These are phyloP conservation scores for Ochotona princeps DNA, from an alignment of 2,113 vertebrate species.

Conservation along the genomic window DNA sequence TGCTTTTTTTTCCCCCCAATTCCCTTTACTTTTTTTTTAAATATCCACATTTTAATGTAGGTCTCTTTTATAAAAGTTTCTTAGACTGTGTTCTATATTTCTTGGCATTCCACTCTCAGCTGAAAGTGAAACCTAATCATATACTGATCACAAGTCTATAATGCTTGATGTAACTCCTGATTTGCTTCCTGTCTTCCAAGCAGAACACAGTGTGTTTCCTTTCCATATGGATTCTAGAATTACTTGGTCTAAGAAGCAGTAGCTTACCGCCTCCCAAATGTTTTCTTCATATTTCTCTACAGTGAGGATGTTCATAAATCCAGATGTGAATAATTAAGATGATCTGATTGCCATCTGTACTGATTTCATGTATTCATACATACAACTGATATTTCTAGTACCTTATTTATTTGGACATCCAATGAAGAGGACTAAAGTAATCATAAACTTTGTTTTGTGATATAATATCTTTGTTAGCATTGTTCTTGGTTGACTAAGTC, in stretches of 20 bases:
- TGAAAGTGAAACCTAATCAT: slow-evolving; percentile 62
- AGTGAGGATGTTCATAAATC: slow-evolving; percentile 50
- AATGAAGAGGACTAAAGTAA: not conserved
- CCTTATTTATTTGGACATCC: not conserved
- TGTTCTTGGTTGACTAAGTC: not conserved
- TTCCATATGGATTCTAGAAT: slow-evolving; percentile 71
- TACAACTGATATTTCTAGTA: slow-evolving; percentile 49
- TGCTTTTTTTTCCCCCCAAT: not conserved
- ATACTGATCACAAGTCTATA: slow-evolving; percentile 65
- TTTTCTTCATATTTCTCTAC: slow-evolving; percentile 45
- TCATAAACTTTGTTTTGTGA: not conserved
- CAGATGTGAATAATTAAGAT: slow-evolving; percentile 67
- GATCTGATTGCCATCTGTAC: slow-evolving; percentile 52
- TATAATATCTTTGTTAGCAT: not conserved
- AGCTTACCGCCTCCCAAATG: slow-evolving; percentile 44
- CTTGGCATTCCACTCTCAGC: slow-evolving; percentile 53
- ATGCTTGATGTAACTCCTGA: slow-evolving; percentile 67
- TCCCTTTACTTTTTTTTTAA: slow-evolving; percentile 41
- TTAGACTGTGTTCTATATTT: slow-evolving; percentile 58
- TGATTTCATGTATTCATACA: slow-evolving; percentile 38
- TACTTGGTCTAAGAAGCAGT: slow-evolving; percentile 70
- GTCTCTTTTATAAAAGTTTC: slow-evolving; percentile 58
- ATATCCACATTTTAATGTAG: slow-evolving; percentile 55
- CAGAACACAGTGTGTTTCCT: slow-evolving; percentile 50
- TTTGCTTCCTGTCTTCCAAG: slow-evolving; percentile 69